Evolutionary conservation across 2,113 vertebrate species (phyloP), one percentile per base, ranked within the genome.

Genomic region (Sigmodon hispidus): DNA sequence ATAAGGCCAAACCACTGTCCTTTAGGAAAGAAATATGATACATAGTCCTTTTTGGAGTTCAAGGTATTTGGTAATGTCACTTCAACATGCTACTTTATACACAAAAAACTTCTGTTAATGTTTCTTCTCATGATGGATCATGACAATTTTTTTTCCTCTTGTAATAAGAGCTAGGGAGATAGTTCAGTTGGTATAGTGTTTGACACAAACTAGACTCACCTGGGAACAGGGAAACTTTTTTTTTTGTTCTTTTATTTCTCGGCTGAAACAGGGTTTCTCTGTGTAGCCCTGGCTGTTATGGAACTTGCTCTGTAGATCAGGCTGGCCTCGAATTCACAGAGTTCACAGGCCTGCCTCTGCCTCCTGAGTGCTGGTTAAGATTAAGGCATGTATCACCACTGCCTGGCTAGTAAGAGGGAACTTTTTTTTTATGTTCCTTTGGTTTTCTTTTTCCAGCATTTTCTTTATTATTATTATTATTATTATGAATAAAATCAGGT

Each of bases 81-180:
- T 89, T 87, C 3, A 93, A 96, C 69, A 81, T 80, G 80, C 12
- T 92, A 93, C 72, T 92, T 92, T 84, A 70, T 83, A 84, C 88
- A 45, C 22, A 91, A 57, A 95, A 95, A 87, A 29, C 48, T 85
- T 83, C n/a, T 91, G 29, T 79, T 50, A 93, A 43, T 86, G 65
- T 96, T 95, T 95, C 52, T 80, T 84, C 67, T 90, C 22, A 59
- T 43, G 9, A 93, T 67, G 19, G 36, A 76, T 95, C 91, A 90
- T 72, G 55, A 88, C 73, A 97, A 93, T 75, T 84, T 57, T 88
- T 94, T 94, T 81, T 93, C 93, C 72, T 94, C 48, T 88, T 89
- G 1, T 85, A 89, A 87, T 6, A 91, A n/a, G 57, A 40, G 19
- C 12, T 55, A 40, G 34, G 24, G 61, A 79, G 22, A 11, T 40